Conservation (phyloP, 2,113 vertebrate species). For the Neodon shergylaensis region DNA sequence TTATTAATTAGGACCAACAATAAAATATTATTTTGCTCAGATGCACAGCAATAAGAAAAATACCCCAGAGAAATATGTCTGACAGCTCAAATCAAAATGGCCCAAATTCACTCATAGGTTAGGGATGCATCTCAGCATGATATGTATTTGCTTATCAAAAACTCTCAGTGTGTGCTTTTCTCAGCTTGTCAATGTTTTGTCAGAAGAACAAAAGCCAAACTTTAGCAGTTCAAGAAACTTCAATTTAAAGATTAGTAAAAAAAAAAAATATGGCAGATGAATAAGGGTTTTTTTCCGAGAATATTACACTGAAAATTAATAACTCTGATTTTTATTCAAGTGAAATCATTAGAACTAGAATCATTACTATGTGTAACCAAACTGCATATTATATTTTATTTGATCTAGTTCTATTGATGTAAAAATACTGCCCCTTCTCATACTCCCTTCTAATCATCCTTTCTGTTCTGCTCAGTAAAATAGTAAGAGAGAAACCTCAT, state of each 20-base stretch:
- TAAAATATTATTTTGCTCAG: conserved; percentile 88
- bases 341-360: background rate
- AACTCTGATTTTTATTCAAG: conserved; percentile 42
- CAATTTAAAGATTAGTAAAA: conserved; percentile 78
- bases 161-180: conserved; percentile 80
- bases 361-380: background rate
- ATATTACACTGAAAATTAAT: conserved; percentile 37
- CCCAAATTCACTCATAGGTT: conserved; percentile 79
- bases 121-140: conserved; percentile 78
- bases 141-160: conserved; percentile 84
- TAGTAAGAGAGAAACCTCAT: background rate
- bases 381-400: background rate
- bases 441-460: background rate
- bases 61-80: conserved; percentile 85
- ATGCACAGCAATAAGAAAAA: conserved; percentile 84
- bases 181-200: conserved; percentile 82
- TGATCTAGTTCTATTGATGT: conserved; percentile 40
- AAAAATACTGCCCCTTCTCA: background rate
- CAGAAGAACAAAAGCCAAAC: conserved; percentile 79
- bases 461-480: conserved; percentile 19
- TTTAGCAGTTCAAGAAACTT: conserved; percentile 72
- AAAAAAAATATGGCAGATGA: conserved; percentile 46
- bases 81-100: conserved; percentile 82
- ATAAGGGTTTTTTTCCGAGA: background rate
- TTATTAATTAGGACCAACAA: conserved; percentile 90